These are phyloP conservation scores for Dendroctonus ponderosae DNA, from an alignment of 1,140 invertebrate species.

Conservation along the genomic window DNA sequence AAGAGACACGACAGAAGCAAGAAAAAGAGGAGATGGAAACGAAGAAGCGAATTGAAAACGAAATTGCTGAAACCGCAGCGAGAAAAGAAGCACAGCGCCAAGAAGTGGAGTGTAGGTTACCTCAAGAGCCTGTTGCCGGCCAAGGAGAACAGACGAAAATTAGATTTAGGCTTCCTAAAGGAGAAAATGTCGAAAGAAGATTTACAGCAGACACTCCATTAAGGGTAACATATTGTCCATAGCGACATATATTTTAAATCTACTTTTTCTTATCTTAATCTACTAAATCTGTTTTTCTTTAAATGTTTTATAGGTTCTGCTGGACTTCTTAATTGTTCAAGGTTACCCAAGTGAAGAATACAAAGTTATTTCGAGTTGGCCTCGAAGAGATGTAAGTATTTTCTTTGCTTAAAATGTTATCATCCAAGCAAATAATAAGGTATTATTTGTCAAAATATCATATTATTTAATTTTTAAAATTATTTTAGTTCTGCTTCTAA, in stretches of 20 bases:
- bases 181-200: conserved; percentile 69
- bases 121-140: conserved; percentile 58
- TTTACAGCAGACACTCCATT: conserved; percentile 69
- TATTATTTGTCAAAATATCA: background rate
- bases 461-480: conserved; percentile 12
- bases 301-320: conserved; percentile 61
- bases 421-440: conserved; percentile 4
- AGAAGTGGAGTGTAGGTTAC: conserved; percentile 61
- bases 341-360: conserved; percentile 84
- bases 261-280: background rate
- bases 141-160: conserved; percentile 65
- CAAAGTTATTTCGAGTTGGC: conserved; percentile 89
- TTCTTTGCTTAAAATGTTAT: no score
- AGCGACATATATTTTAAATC: background rate
- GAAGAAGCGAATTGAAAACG: conserved; percentile 65
- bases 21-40: conserved; percentile 66
- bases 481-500: no score
- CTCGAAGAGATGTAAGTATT: conserved; percentile 81
- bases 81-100: conserved; percentile 65
- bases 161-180: conserved; percentile 73
- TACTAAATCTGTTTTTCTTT: background rate
- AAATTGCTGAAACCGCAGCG: conserved; percentile 67
- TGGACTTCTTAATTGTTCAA: conserved; percentile 83
- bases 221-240: conserved; percentile 51
- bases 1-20: conserved; percentile 75